Evolutionary conservation across 2,113 vertebrate genomes (phyloP).

Genomic region (Tachysurus fulvidraco): DNA sequence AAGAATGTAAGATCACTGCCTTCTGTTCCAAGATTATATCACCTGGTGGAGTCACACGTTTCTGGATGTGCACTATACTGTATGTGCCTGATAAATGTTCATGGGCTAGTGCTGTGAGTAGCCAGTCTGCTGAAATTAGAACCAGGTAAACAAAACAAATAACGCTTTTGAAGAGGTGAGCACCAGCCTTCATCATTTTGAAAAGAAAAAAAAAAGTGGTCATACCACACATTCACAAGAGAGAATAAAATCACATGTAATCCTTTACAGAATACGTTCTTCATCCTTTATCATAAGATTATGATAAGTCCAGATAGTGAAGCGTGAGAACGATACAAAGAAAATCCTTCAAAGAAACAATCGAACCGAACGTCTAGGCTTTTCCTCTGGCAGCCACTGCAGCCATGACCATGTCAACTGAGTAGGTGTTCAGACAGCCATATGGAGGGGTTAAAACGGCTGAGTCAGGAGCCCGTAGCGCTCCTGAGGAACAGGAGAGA

Average conservation of each 20-base stretch:
- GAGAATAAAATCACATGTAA: neutral
- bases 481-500: constrained; percentile 56
- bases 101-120: constrained; percentile 30
- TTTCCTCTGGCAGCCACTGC: constrained; percentile 40
- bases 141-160: constrained; percentile 35
- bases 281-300: constrained; percentile 12
- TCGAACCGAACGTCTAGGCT: constrained; percentile 41
- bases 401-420: constrained; percentile 45
- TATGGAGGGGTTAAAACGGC: constrained; percentile 48
- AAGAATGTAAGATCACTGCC: constrained; percentile 35
- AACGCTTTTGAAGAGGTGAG: constrained; percentile 14
- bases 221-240: constrained; percentile 6
- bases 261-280: constrained; percentile 18
- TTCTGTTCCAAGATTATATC: constrained; percentile 26
- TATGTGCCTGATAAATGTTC: constrained; percentile 14
- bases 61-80: constrained; percentile 41
- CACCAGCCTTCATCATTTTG: constrained; percentile 36
- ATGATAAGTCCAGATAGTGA: neutral
- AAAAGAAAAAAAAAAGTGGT: neutral
- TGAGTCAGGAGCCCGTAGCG: constrained; percentile 58
- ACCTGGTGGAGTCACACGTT: constrained; percentile 19
- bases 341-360: constrained; percentile 45
- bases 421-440: constrained; percentile 36
- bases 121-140: constrained; percentile 25
- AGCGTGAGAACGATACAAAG: constrained; percentile 17